phyloP scores from a whole-genome alignment of 2,797 vertebrate species.

The Streptopelia turtur region DNA sequence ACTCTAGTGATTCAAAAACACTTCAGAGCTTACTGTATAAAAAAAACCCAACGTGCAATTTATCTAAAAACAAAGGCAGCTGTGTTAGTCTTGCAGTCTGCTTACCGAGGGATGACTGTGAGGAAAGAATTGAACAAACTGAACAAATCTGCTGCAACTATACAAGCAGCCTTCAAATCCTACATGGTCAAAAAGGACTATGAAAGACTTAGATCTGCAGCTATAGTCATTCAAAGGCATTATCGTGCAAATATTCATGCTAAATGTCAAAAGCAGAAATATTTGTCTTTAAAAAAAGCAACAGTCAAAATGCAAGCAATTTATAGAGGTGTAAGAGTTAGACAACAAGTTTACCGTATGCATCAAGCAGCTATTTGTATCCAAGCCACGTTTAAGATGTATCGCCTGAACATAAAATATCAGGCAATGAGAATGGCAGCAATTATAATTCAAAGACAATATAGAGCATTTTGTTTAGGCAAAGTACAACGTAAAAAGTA shows the following conservation, averaged over 20 bases:
- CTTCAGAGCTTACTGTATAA: slow-evolving; percentile 78
- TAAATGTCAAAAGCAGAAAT: slow-evolving; percentile 69
- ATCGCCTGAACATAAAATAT: slow-evolving; percentile 75
- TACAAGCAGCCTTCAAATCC: slow-evolving; percentile 83
- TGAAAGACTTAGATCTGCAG: slow-evolving; percentile 70
- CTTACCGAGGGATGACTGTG: slow-evolving; percentile 81
- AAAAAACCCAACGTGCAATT: slow-evolving; percentile 22
- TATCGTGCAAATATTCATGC: slow-evolving; percentile 72
- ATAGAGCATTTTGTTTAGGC: slow-evolving; percentile 76
- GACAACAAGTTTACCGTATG: slow-evolving; percentile 70
- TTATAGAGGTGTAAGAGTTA: slow-evolving; percentile 80
- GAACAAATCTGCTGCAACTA: slow-evolving; percentile 77
- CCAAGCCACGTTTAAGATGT: slow-evolving; percentile 86
- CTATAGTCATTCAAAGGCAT: slow-evolving; percentile 79
- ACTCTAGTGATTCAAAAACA: slow-evolving; percentile 78
- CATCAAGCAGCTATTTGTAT: slow-evolving; percentile 81
- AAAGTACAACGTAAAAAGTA: slow-evolving; percentile 67
- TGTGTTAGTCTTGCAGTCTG: slow-evolving; percentile 81
- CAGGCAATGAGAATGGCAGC: slow-evolving; percentile 81
- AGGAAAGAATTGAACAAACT: slow-evolving; percentile 71
- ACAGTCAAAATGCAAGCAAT: slow-evolving; percentile 80
- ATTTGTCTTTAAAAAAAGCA: slow-evolving; percentile 74
- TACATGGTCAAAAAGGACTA: slow-evolving; percentile 74
- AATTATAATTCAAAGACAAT: slow-evolving; percentile 82
- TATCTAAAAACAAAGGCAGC: slow-evolving; percentile 79